Base-by-base conservation (phyloP, 1,140 invertebrate species). In the Colletes latitarsis region DNA sequence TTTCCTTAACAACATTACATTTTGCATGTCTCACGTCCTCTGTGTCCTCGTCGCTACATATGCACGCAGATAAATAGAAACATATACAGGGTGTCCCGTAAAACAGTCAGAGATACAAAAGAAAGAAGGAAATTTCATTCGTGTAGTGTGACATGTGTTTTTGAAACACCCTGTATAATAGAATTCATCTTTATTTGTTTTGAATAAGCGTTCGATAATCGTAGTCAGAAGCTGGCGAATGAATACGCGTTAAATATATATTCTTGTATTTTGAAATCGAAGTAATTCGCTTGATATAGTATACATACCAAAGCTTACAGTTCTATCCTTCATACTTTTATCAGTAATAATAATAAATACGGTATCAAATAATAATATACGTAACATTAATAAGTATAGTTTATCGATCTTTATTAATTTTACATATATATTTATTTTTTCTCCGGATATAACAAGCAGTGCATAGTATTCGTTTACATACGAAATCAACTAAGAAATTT, bases 1-100 rank as follows among this genome's bases (percentile, higher is more conserved):
- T 87, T 77, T 57, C 74, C 76, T 68, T 83, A 77, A 82, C 75
- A 71, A 60, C n/a, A 8, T 58, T 86, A 74, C 70, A 63, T 21
- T 73, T 70, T 83, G 85, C 85, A 86, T 86, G 85, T 14, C 15
- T 69, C 58, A 5, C 17, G 62, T 81, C 79, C 79, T 55, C 17
- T 81, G n/a, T 62, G 69, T 17, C 43, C 64, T 66, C 66, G 49
- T 77, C 19, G 52, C 19, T 81, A 70, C 19, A 60, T n/a, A 49
- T 79, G 73, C 79, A 81, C 64, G 73, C 43, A 19, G 9, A 81
- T 60, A 57, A 67, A 58, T 55, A 77, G 5, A 63, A 9, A 14
- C 39, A 6, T n/a, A 12, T 1, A 6, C 53, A 55, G 6, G 9
- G 6, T 3, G 43, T 46, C 9, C 43, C 4, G 43, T 46, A 30